phyloP scores from a whole-genome alignment of 2,113 vertebrate genomes.

The Myiagra hebetior region DNA sequence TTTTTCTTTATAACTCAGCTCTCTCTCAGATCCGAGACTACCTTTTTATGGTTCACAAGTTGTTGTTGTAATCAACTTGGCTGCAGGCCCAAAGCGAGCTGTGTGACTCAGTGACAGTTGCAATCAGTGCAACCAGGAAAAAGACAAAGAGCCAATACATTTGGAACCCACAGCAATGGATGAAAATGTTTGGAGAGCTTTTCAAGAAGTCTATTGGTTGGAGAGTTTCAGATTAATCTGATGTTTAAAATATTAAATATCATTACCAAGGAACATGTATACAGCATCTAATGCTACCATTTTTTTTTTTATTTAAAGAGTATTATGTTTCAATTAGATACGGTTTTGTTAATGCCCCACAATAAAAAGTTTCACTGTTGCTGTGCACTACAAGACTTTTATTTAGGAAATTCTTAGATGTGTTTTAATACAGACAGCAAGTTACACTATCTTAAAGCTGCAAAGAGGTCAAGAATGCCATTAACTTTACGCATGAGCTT shows the following conservation, averaged over 20 bases:
- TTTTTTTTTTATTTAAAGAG: neutral
- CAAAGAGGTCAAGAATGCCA: neutral
- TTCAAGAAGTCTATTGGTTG: constrained; percentile 25
- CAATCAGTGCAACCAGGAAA: constrained; percentile 60
- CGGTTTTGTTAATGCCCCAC: neutral
- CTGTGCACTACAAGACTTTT: neutral
- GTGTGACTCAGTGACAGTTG: constrained; percentile 81
- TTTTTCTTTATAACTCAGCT: neutral
- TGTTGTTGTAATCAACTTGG: constrained; percentile 75
- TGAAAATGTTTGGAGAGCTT: constrained; percentile 28
- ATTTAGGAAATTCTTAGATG: neutral
- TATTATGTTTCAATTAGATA: neutral
- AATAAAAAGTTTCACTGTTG: neutral
- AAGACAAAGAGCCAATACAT: constrained; percentile 77
- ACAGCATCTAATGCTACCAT: neutral
- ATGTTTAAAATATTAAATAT: constrained; percentile 20
- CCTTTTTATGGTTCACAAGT: constrained; percentile 72
- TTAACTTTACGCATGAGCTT: neutral
- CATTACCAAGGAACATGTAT: neutral
- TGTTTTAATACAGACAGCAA: neutral
- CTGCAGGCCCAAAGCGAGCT: constrained; percentile 66
- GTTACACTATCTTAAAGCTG: neutral
- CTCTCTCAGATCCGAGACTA: constrained; percentile 53
- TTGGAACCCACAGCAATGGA: constrained; percentile 41
- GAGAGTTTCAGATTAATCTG: constrained; percentile 7